These are phyloP conservation scores for Lamprotornis superbus DNA, from an alignment of 2,113 vertebrate genomes.

Conservation along the genomic window DNA sequence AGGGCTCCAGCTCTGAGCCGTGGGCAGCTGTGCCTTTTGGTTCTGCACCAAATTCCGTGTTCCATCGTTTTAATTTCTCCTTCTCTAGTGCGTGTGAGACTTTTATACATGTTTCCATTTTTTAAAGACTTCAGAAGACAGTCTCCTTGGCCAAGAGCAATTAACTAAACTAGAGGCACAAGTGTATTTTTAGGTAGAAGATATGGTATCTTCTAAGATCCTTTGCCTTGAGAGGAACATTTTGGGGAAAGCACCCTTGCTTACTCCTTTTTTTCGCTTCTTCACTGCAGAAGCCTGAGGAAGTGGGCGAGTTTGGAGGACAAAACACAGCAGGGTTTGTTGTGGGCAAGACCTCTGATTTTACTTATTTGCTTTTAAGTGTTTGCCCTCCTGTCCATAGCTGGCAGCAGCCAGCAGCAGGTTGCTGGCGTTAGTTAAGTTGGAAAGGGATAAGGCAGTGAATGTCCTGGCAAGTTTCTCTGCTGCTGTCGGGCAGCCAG, in stretches of 20 bases:
- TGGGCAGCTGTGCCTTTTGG: not conserved
- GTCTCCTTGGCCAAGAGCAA: not conserved
- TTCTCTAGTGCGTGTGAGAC: not conserved
- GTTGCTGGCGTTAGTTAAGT: not conserved
- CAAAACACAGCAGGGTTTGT: not conserved
- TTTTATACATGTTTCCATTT: not conserved
- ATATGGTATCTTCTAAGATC: not conserved
- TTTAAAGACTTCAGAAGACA: not conserved
- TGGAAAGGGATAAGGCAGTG: not conserved
- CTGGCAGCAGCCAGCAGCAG: not conserved
- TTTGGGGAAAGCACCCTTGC: not conserved
- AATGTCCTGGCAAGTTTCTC: not conserved
- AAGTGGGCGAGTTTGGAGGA: not conserved
- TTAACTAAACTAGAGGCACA: not conserved
- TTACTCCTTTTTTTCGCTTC: not conserved
- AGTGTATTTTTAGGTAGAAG: not conserved
- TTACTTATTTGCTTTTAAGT: not conserved
- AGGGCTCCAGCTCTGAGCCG: not conserved
- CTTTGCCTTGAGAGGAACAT: not conserved
- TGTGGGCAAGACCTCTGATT: not conserved
- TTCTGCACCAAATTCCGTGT: not conserved
- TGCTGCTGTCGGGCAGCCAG: fast-evolving
- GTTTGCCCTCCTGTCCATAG: not conserved
- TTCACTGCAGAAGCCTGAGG: not conserved
- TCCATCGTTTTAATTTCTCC: not conserved